Evolutionary conservation across 92 coral and sea anemone genomes (phyloP).

Genomic region (Metridium senile): DNA sequence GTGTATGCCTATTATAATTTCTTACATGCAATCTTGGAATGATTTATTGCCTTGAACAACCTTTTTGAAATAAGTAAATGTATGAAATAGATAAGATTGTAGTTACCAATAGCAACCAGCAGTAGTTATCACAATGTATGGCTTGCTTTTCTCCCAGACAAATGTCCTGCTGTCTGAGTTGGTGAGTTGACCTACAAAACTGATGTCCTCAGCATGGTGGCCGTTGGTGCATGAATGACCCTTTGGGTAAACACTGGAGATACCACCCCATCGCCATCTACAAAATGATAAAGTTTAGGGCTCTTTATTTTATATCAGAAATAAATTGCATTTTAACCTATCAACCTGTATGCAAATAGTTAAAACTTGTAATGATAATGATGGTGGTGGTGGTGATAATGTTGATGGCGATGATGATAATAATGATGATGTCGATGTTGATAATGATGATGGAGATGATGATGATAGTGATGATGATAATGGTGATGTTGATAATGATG

Average conservation of each 20-base stretch:
- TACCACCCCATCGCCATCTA: constrained; percentile 92
- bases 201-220: constrained; percentile 71
- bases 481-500: not conserved
- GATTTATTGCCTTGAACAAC: too few species aligned
- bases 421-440: not conserved
- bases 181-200: constrained; percentile 63
- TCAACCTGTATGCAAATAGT: too few species aligned
- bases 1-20: too few species aligned
- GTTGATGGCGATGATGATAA: not conserved
- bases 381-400: too few species aligned
- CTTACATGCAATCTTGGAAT: too few species aligned
- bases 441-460: not conserved
- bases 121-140: constrained; percentile 70
- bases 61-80: too few species aligned
- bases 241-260: constrained; percentile 74
- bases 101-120: constrained; percentile 73
- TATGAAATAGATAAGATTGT: too few species aligned
- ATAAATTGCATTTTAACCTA: too few species aligned
- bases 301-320: too few species aligned
- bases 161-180: constrained; percentile 70
- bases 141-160: constrained; percentile 76
- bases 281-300: not conserved
- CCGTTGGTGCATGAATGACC: constrained; percentile 77
- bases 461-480: not conserved
- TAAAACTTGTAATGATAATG: too few species aligned